phyloP scores from a whole-genome alignment of 2,113 vertebrate genomes.

The Anthoscopus minutus region DNA sequence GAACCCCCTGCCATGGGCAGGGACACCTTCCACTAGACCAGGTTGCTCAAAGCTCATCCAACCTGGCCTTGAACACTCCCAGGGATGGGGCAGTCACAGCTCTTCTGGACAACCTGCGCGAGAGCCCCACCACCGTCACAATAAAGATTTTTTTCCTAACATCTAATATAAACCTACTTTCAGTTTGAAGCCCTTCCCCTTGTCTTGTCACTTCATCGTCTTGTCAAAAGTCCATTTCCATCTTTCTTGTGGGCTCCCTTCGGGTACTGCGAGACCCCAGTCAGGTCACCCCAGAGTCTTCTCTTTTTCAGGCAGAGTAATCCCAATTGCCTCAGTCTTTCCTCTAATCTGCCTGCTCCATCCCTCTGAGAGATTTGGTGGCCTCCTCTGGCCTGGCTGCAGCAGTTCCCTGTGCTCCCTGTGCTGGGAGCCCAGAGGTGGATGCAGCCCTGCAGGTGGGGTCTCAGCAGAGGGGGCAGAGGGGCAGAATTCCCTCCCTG shows the following conservation, averaged over 20 bases:
- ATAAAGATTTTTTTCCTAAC: not conserved
- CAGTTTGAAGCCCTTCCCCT: not conserved
- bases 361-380: accelerated
- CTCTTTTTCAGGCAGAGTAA: not conserved
- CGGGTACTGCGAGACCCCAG: not conserved
- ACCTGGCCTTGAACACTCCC: not conserved
- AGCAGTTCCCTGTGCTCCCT: not conserved
- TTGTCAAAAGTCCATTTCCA: not conserved
- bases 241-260: not conserved
- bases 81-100: not conserved
- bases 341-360: not conserved
- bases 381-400: not conserved
- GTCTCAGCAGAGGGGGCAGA: too few relatives aligned
- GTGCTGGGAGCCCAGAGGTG: not conserved
- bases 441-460: not conserved
- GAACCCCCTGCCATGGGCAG: not conserved
- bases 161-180: not conserved
- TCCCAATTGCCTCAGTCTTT: not conserved
- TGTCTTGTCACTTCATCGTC: not conserved
- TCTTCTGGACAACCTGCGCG: not conserved
- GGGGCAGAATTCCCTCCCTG: not conserved
- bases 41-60: not conserved
- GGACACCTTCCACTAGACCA: not conserved
- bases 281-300: not conserved
- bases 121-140: not conserved